phyloP scores from a whole-genome alignment of 1,140 invertebrate species.

The Matsumurasca onukii region DNA sequence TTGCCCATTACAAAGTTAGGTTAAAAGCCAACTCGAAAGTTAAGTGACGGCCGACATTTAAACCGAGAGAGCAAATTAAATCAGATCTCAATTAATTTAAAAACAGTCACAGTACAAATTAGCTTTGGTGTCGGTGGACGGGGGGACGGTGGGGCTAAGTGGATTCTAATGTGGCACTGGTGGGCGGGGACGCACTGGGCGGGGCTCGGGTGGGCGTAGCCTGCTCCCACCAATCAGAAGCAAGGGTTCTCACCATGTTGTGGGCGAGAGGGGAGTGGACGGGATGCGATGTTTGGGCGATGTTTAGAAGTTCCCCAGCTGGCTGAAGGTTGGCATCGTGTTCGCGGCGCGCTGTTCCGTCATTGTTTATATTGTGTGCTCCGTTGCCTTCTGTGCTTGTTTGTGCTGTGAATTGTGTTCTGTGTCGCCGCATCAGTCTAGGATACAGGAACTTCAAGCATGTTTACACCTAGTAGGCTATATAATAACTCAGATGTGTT shows the following conservation, averaged over 20 bases:
- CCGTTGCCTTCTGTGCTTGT: too few species aligned
- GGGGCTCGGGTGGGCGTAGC: neutral
- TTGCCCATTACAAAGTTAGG: slow-evolving; percentile 22
- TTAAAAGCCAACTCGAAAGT: slow-evolving; percentile 9
- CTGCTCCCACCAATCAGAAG: neutral
- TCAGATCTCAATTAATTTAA: slow-evolving; percentile 25
- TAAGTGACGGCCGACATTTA: slow-evolving; percentile 22
- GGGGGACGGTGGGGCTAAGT: neutral
- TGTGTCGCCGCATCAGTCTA: too few species aligned
- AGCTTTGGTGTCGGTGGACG: slow-evolving; percentile 12
- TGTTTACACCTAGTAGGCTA: too few species aligned
- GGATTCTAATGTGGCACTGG: neutral
- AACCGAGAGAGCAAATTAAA: slow-evolving; percentile 22
- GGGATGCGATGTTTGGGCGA: neutral
- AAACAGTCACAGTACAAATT: slow-evolving; percentile 25
- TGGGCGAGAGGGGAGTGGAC: neutral
- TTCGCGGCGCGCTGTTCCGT: too few species aligned
- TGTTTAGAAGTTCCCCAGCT: neutral
- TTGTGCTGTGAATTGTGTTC: too few species aligned
- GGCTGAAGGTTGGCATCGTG: neutral
- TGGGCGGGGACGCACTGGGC: neutral
- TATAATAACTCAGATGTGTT: too few species aligned
- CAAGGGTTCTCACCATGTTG: neutral
- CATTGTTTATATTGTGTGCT: too few species aligned
- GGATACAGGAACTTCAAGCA: too few species aligned